A percentile compares a stretch with the other conserved stretches of the same genome.
phyloP scores from a whole-genome alignment of 2,888 invertebrate genomes.

The Oscheius sp. region DNA sequence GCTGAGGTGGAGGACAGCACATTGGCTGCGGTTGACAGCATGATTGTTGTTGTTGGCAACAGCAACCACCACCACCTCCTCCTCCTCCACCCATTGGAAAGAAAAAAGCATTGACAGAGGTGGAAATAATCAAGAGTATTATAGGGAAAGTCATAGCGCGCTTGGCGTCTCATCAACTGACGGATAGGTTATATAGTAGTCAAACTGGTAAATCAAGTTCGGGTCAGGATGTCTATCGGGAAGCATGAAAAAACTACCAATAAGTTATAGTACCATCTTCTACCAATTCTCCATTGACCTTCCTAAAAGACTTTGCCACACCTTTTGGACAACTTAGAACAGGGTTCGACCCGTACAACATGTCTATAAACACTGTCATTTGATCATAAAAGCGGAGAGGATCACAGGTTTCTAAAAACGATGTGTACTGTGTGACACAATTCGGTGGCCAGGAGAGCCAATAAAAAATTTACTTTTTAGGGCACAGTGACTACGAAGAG shows the following conservation, averaged over 20 bases:
- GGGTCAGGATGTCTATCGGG: neutral
- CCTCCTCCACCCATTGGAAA: conserved; percentile 21
- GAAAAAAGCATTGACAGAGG: conserved; percentile 4
- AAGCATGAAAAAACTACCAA: neutral
- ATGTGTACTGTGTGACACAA: no score
- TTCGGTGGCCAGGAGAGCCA: no score
- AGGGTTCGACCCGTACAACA: no score
- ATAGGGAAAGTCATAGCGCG: neutral
- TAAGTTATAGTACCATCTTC: neutral
- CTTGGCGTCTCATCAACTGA: no score
- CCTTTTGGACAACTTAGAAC: no score
- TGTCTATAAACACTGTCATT: no score
- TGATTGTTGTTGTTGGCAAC: conserved; percentile 3
- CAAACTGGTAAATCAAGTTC: neutral
- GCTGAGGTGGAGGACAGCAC: conserved; percentile 10
- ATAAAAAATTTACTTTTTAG: no score
- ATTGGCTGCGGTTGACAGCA: conserved; percentile 8
- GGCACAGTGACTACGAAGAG: no score
- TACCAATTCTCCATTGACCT: no score
- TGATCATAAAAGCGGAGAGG: no score
- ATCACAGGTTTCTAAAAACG: no score
- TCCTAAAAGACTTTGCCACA: no score
- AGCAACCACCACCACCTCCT: conserved; percentile 23
- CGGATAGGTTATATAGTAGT: neutral
- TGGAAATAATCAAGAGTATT: neutral